Base-by-base conservation (phyloP, 2,113 vertebrate genomes). In the Limanda limanda region DNA sequence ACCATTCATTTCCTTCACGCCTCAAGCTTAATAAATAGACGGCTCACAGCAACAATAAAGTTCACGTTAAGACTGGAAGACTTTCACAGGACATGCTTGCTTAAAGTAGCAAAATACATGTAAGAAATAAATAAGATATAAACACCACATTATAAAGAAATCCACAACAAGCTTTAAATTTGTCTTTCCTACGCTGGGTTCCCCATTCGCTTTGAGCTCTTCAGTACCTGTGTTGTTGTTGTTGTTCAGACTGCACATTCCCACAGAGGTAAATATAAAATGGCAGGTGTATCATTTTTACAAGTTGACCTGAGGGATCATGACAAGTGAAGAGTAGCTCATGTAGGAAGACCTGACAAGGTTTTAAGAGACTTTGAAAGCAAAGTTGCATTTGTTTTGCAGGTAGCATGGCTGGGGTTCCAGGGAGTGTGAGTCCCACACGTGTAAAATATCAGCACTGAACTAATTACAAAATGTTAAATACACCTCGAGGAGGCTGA, bases 301-400 rank as follows among this genome's bases (percentile, higher is more conserved):
- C 88, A 93, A 90, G 88, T 90, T 84, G 89, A 91, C 94, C 94
- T 94, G 96, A 97, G 97, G 95, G 96, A 94, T 94, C 67, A 87
- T 91, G 81, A 92, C 6, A 79, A 89, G 83, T 82, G 40, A 62
- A 91, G 89, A 93, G 92, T 92, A 76, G 94, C 93, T 88, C 84
- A 77, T 94, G 90, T 68, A 91, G 93, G 94, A 97, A 97, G 95
- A 95, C 94, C 89, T 83, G 78, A 79, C 66, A 69, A 83, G 61
- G 48, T 67, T 81, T 81, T 47, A 45, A 69, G 79, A 76, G 11
- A 75, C 40, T 48, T 67, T 23, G 82, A 92, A 91, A 84, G 90
- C 35, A 1, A 63, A 79, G 79, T 81, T 66, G 72, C 85, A 59
- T 81, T 67, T 69, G 24, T 84, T 55, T 74, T 79, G 56, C 74